A percentile compares a stretch with the other conserved stretches of the same genome.
Evolutionary conservation across 2,113 vertebrate genomes (phyloP).

Genomic region (Emydura subglobosa): DNA sequence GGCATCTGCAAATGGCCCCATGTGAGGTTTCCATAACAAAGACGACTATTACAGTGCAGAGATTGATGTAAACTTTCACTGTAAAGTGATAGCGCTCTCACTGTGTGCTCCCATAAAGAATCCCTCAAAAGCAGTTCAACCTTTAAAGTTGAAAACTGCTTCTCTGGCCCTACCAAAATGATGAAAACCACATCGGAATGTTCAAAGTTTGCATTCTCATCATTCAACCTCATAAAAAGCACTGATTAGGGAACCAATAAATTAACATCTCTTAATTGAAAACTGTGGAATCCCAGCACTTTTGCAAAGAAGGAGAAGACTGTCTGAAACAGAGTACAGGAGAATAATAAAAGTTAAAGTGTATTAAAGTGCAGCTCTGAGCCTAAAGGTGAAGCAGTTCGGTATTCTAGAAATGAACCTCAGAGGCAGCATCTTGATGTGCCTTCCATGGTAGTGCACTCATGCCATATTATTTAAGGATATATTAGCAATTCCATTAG

Average conservation of each 20-base stretch:
- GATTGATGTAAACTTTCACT: conserved; percentile 12
- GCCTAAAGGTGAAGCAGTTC: conserved; percentile 73
- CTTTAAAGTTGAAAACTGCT: conserved; percentile 56
- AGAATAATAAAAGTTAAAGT: conserved; percentile 80
- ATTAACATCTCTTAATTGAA: conserved; percentile 67
- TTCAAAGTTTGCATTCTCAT: conserved; percentile 68
- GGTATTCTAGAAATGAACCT: conserved; percentile 68
- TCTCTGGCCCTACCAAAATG: conserved; percentile 44
- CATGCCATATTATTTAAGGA: conserved; percentile 33
- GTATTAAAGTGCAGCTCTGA: conserved; percentile 69
- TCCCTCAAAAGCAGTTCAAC: conserved; percentile 48
- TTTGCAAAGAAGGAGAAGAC: conserved; percentile 70
- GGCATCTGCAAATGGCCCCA: not conserved
- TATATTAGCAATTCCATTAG: conserved; percentile 24
- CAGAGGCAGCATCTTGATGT: conserved; percentile 54
- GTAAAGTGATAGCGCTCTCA: conserved; percentile 30
- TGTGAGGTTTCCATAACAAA: conserved; percentile 31
- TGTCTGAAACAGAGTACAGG: conserved; percentile 68
- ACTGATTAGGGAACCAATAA: conserved; percentile 75
- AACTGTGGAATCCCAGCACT: conserved; percentile 66
- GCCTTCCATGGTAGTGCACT: not conserved
- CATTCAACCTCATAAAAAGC: conserved; percentile 67
- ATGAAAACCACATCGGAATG: not conserved
- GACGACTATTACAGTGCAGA: not conserved
- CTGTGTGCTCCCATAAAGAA: not conserved